Evolutionary conservation across 2,888 invertebrate species (phyloP).

Genomic region (Mimas tiliae): DNA sequence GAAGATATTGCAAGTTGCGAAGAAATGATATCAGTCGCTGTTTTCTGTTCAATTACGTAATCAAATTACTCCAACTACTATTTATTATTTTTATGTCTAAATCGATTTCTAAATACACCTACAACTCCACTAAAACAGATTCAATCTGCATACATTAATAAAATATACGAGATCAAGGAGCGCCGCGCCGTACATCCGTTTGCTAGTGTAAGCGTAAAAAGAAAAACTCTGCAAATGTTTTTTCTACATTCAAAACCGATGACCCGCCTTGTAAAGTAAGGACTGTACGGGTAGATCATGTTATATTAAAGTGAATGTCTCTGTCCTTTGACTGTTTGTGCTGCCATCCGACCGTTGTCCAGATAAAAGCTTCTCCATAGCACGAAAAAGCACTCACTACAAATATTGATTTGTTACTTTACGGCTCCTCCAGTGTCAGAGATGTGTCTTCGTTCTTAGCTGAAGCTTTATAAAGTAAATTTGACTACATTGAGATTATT

Average conservation of each 20-base stretch:
- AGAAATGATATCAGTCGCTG: too few relatives aligned
- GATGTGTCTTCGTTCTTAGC: slow-evolving; percentile 46
- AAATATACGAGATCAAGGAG: background rate
- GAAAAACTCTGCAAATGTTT: slow-evolving; percentile 27
- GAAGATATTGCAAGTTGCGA: too few relatives aligned
- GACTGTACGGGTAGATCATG: slow-evolving; percentile 51
- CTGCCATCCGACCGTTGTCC: slow-evolving; percentile 81
- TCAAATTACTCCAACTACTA: too few relatives aligned
- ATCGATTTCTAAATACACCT: too few relatives aligned
- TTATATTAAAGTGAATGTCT: slow-evolving; percentile 79
- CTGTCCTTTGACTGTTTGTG: slow-evolving; percentile 78
- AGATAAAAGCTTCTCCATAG: slow-evolving; percentile 84
- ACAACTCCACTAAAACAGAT: too few relatives aligned
- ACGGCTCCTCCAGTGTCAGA: slow-evolving; percentile 76
- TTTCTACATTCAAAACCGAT: slow-evolving; percentile 30
- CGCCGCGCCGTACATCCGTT: background rate
- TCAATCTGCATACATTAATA: background rate
- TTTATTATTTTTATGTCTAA: too few relatives aligned
- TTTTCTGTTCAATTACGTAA: too few relatives aligned
- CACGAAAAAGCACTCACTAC: slow-evolving; percentile 85
- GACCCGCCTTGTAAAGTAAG: slow-evolving; percentile 10
- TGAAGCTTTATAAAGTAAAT: slow-evolving; percentile 11
- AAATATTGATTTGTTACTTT: slow-evolving; percentile 85
- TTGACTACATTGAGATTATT: slow-evolving; percentile 25
- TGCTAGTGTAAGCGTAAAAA: slow-evolving; percentile 34